Evolutionary conservation across 1,140 invertebrate genomes (phyloP).

Genomic region (Leptopilina boulardi): DNA sequence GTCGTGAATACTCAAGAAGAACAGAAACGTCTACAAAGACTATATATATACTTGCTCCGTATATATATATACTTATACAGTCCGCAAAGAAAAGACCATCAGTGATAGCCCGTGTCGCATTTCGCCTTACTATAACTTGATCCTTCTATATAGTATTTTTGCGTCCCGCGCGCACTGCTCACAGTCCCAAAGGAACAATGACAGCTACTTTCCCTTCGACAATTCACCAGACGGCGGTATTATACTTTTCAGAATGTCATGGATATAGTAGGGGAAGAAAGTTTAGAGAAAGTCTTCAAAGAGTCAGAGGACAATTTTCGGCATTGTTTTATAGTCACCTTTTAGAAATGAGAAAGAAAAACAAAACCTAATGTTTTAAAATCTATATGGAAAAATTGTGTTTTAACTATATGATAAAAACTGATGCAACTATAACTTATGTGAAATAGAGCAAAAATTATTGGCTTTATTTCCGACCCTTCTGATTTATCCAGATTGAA

Average conservation of each 20-base stretch:
- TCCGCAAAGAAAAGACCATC: not conserved
- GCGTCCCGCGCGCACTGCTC: conserved; percentile 37
- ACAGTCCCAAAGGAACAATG: conserved; percentile 67
- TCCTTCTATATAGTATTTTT: conserved; percentile 41
- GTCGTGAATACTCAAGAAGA: conserved; percentile 30
- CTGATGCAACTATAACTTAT: no score
- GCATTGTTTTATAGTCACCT: not conserved
- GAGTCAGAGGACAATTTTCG: conserved; percentile 6
- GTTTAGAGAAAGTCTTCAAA: conserved; percentile 13
- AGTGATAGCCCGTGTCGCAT: conserved; percentile 41
- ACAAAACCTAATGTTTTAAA: no score
- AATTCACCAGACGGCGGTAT: conserved; percentile 45
- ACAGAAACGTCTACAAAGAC: conserved; percentile 28
- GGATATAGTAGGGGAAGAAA: conserved; percentile 9
- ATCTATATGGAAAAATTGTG: no score
- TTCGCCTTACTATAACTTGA: conserved; percentile 51
- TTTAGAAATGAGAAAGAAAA: not conserved
- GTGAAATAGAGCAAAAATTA: conserved; percentile 30
- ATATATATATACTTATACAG: no score
- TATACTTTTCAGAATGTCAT: conserved; percentile 35
- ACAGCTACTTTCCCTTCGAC: conserved; percentile 65
- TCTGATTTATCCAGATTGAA: not conserved
- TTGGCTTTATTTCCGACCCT: conserved; percentile 40
- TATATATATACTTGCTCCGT: no score
- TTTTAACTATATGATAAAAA: no score